Conservation (phyloP, 2,888 invertebrate genomes). For the Ceraclea dissimilis region DNA sequence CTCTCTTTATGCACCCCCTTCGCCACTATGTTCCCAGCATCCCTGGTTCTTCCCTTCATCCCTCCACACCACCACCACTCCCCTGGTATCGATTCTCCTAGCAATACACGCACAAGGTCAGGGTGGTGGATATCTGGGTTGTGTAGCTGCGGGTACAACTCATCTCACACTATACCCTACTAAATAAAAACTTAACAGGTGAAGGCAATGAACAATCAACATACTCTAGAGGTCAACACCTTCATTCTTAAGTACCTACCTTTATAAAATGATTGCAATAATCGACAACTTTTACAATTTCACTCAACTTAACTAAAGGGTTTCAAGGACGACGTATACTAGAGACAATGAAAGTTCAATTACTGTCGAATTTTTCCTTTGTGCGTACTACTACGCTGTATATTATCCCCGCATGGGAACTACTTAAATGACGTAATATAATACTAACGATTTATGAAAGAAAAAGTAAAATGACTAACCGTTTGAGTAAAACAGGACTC, state of each 20-base stretch:
- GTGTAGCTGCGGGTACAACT: background rate
- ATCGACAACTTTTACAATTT: too few species aligned
- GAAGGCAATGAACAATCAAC: background rate
- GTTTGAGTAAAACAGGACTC: too few species aligned
- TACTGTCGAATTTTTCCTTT: background rate
- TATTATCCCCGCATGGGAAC: too few species aligned
- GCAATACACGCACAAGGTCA: slow-evolving; percentile 1
- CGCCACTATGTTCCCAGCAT: background rate
- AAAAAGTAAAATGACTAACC: too few species aligned
- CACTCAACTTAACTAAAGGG: background rate
- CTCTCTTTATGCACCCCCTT: background rate
- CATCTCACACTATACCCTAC: background rate
- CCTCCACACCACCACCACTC: background rate
- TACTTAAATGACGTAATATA: too few species aligned
- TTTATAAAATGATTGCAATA: too few species aligned
- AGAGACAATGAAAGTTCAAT: background rate
- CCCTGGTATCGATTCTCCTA: background rate
- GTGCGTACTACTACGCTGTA: too few species aligned
- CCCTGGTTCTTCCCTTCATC: background rate
- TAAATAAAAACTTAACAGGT: too few species aligned
- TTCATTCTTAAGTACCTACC: background rate
- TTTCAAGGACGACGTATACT: background rate
- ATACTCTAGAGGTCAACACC: background rate
- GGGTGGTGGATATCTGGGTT: background rate
- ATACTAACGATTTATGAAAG: too few species aligned